Percentiles rank a stretch among this genome's conserved stretches.
Conservation (phyloP, 2,888 invertebrate genomes). For the Hecatera dysodea region DNA sequence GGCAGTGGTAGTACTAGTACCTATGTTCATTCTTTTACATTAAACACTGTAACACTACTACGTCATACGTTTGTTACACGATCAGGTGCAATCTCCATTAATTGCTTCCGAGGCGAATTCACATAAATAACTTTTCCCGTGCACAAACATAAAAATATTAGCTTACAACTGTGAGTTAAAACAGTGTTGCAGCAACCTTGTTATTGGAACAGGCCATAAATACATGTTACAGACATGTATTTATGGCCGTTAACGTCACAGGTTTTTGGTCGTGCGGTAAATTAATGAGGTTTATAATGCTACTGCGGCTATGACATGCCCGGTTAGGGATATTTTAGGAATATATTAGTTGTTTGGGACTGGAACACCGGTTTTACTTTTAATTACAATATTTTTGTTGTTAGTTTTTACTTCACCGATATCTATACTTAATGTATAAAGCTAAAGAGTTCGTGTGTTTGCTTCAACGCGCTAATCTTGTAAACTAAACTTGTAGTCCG, state of each 20-base stretch:
- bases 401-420: too few species aligned
- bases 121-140: not conserved
- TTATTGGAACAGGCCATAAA: slow-evolving; percentile 37
- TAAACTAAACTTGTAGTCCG: too few species aligned
- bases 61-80: not conserved
- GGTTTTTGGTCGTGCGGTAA: slow-evolving; percentile 28
- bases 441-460: too few species aligned
- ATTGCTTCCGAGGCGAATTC: not conserved
- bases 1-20: too few species aligned
- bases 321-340: slow-evolving; percentile 6
- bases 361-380: too few species aligned
- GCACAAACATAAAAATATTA: slow-evolving; percentile 30
- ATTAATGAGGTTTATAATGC: slow-evolving; percentile 50
- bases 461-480: too few species aligned
- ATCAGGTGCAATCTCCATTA: not conserved
- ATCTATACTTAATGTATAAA: too few species aligned
- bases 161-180: not conserved
- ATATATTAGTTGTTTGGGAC: not conserved
- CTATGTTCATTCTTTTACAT: not conserved
- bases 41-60: not conserved
- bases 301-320: slow-evolving; percentile 4
- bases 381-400: too few species aligned
- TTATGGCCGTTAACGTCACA: slow-evolving; percentile 38
- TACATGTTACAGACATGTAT: too few species aligned
- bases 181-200: slow-evolving; percentile 28